Conservation (phyloP, 2,888 invertebrate species). For the Machimus atricapillus region DNA sequence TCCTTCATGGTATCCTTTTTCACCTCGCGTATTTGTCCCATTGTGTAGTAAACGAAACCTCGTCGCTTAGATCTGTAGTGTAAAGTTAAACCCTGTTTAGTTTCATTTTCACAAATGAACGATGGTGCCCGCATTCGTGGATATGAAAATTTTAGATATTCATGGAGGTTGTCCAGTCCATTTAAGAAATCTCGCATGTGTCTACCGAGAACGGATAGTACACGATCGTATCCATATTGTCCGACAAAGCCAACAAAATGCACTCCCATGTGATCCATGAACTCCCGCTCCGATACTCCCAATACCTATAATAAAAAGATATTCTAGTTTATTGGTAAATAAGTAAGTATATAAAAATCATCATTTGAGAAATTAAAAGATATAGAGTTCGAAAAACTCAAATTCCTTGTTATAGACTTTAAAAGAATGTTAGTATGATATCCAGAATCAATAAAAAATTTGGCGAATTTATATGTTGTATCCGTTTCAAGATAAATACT, state of each 20-base stretch:
- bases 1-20: conserved; percentile 48
- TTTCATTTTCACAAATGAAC: conserved; percentile 96
- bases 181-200: conserved; percentile 96
- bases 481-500: too few relatives aligned
- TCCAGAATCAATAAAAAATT: too few relatives aligned
- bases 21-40: conserved; percentile 92
- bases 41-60: conserved; percentile 95
- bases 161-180: conserved; percentile 95
- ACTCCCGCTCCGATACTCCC: conserved; percentile 84
- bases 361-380: neutral
- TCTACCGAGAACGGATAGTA: conserved; percentile 86
- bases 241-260: conserved; percentile 93
- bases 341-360: too few relatives aligned
- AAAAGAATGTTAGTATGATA: too few relatives aligned
- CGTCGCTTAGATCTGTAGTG: conserved; percentile 93
- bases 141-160: conserved; percentile 95
- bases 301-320: conserved; percentile 69
- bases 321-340: neutral
- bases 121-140: conserved; percentile 90
- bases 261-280: conserved; percentile 94
- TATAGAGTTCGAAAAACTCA: too few relatives aligned
- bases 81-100: conserved; percentile 86
- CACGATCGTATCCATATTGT: conserved; percentile 93
- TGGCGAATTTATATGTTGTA: too few relatives aligned
- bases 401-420: too few relatives aligned